Percentiles rank a stretch among this genome's conserved stretches.
Conservation (phyloP, 2,113 vertebrate genomes). For the Athene noctua region DNA sequence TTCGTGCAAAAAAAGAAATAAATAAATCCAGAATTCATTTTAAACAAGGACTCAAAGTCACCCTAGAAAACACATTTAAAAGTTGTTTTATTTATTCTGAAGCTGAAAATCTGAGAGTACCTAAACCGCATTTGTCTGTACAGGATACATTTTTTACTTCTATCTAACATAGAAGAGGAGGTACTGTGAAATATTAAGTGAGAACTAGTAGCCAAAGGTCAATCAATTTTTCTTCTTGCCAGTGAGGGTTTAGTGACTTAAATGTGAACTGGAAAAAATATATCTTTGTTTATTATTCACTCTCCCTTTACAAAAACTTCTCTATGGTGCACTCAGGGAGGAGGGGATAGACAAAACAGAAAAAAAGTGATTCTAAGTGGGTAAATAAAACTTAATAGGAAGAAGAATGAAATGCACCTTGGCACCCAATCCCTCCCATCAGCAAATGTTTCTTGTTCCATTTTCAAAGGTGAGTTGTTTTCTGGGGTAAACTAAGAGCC, state of each 20-base stretch:
- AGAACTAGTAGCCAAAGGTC: not conserved
- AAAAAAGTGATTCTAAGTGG: not conserved
- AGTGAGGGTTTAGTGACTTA: not conserved
- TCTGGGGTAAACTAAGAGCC: not conserved
- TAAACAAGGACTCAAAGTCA: not conserved
- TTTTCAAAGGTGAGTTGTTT: not conserved
- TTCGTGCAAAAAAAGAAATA: not conserved
- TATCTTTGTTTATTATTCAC: not conserved
- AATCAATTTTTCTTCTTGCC: not conserved
- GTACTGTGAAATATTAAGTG: not conserved
- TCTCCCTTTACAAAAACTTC: not conserved
- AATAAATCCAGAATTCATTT: not conserved
- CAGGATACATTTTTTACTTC: not conserved
- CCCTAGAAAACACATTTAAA: not conserved
- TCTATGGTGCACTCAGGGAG: not conserved
- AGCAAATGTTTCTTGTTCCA: not conserved
- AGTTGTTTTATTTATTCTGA: not conserved
- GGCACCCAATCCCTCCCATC: rapidly evolving
- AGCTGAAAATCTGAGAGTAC: not conserved
- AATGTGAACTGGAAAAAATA: not conserved
- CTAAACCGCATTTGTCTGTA: not conserved
- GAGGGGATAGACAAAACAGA: not conserved
- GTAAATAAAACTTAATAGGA: not conserved
- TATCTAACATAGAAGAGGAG: not conserved
- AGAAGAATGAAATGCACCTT: not conserved